Evolutionary conservation across 2,797 vertebrate species (phyloP), one percentile per base, ranked within the genome.

Genomic region (Propithecus perrieri): DNA sequence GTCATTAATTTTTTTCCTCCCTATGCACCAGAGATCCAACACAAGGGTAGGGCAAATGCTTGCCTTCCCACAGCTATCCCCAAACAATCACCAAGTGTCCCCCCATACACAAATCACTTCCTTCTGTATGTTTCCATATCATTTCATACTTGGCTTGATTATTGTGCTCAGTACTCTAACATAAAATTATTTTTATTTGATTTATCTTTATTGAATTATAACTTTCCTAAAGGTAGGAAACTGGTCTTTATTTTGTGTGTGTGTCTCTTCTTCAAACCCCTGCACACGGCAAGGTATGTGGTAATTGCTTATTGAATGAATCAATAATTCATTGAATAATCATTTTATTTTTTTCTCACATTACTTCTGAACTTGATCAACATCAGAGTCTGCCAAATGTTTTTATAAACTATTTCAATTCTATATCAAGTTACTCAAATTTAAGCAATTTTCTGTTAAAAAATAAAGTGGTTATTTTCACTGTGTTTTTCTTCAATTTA

Each of bases 341-440:
- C 24, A 71, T 86, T 93, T 94, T 84, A 85, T 91, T 96, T 96
- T 91, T 41, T 85, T 94, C 24, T 79, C 92, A 86, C 12, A 41
- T 97, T 63, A 12, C 28, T 96, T 90, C 46, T 87, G n/a, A 91
- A 94, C 26, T 94, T 76, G 43, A 89, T 91, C 93, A 94, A 89
- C 38, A 79, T 72, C 48, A 81, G 26, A 89, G 41, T 91, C 50
- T 91, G 75, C 84, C 95, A 97, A 89, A 74, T 61, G n/a, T 11
- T 95, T 95, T 94, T 85, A 95, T 69, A 89, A 95, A 80, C 46
- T 59, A 86, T 95, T 96, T 97, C 67, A 95, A 90, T 96, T 94
- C 86, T 96, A 55, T 59, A 89, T 67, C 2, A 33, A 86, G n/a
- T 80, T 93, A 92, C 50, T 85, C 55, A 18, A 74, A 72, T 59